Percentiles rank a stretch among this genome's conserved stretches.
Conservation (phyloP, 2,113 vertebrate genomes). For the human region GRCh38 chr5:15475001-15475500, state of each 20-base stretch:
- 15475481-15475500: constrained; percentile 75
- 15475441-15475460: not conserved
- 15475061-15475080: constrained; percentile 79
- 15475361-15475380: constrained; percentile 56
- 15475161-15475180: constrained; percentile 68
- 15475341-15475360: constrained; percentile 49
- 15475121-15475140: constrained; percentile 72
- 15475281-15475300: constrained; percentile 70
- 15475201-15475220: constrained; percentile 58
- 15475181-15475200: constrained; percentile 72
- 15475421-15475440: constrained; percentile 9
- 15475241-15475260: constrained; percentile 52
- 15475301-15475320: constrained; percentile 47
- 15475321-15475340: constrained; percentile 65
- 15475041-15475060: constrained; percentile 77
- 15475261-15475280: constrained; percentile 59
- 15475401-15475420: constrained; percentile 41
- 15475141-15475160: constrained; percentile 74
- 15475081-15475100: constrained; percentile 74
- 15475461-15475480: constrained; percentile 50
- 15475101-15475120: constrained; percentile 69
- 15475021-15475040: constrained; percentile 54
- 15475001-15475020: constrained; percentile 69
- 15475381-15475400: constrained; percentile 47
- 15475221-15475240: constrained; percentile 52